Evolutionary conservation across 2,888 invertebrate species (phyloP).

Genomic region (Alviniconcha strummeri): DNA sequence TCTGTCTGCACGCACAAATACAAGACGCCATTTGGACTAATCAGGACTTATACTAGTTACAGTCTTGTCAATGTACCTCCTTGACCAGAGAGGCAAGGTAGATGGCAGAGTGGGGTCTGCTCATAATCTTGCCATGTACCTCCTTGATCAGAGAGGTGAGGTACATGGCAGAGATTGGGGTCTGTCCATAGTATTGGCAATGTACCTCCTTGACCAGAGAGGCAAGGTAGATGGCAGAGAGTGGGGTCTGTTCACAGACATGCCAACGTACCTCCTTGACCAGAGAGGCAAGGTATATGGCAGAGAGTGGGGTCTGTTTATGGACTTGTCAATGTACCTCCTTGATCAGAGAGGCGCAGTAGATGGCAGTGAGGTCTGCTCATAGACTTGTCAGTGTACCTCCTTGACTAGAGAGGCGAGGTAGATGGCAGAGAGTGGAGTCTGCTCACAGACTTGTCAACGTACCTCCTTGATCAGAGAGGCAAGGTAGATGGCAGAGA

Average conservation of each 20-base stretch:
- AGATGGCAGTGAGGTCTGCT: constrained; percentile 83
- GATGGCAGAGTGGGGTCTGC: no score
- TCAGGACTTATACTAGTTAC: no score
- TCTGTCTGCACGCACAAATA: no score
- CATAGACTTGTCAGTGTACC: constrained; percentile 60
- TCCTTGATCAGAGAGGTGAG: no score
- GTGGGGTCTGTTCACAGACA: constrained; percentile 78
- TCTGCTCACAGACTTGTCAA: constrained; percentile 81
- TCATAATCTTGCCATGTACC: no score
- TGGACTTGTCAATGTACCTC: constrained; percentile 75
- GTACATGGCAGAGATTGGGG: no score
- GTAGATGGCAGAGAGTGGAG: constrained; percentile 89
- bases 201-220: constrained; percentile 83
- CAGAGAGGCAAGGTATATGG: no score
- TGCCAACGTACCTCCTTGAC: no score
- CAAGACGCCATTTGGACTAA: no score
- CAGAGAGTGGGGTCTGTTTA: constrained; percentile 43
- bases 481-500: constrained; percentile 89
- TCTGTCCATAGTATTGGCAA: not conserved
- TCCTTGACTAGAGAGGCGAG: constrained; percentile 87
- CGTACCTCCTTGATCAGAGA: constrained; percentile 83
- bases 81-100: no score
- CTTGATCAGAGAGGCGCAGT: constrained; percentile 86
- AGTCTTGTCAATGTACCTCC: no score
- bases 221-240: constrained; percentile 89